Conservation (phyloP, 2,113 vertebrate genomes). For the Ammodytes dubius region DNA sequence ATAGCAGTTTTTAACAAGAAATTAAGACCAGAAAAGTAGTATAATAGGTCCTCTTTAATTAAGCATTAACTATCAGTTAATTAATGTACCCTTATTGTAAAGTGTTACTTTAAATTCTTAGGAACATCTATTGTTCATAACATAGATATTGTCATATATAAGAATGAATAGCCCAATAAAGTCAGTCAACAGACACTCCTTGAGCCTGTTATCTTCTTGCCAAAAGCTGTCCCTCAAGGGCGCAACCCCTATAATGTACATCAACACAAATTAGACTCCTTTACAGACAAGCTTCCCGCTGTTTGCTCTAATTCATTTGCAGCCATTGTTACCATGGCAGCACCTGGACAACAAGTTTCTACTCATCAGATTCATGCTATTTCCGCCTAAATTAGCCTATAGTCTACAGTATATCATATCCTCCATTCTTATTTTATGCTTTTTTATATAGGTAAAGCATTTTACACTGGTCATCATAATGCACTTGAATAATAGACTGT, state of each 20-base stretch:
- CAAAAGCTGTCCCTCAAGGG: constrained; percentile 4
- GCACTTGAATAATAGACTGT: neutral
- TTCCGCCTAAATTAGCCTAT: neutral
- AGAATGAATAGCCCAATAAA: neutral
- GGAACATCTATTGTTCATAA: neutral
- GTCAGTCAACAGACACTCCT: neutral
- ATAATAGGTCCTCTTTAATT: too few relatives aligned
- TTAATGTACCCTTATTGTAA: too few relatives aligned
- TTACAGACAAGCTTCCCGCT: constrained; percentile 28
- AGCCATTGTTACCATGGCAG: constrained; percentile 29
- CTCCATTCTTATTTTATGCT: neutral
- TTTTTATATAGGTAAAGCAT: neutral
- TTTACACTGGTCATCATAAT: neutral
- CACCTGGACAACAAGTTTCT: neutral
- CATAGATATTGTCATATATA: neutral
- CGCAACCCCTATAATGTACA: constrained; percentile 31
- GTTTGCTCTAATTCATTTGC: constrained; percentile 18
- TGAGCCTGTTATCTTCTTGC: constrained; percentile 17
- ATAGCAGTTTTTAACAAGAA: too few relatives aligned
- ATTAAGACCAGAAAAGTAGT: too few relatives aligned
- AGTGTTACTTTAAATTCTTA: neutral
- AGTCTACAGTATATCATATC: neutral
- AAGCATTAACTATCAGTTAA: too few relatives aligned
- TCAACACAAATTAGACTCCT: constrained; percentile 44
- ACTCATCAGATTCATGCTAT: neutral